Percentiles rank a stretch among this genome's conserved stretches.
Evolutionary conservation across 2,113 vertebrate genomes (phyloP).

Genomic region (Phaethon lepturus): DNA sequence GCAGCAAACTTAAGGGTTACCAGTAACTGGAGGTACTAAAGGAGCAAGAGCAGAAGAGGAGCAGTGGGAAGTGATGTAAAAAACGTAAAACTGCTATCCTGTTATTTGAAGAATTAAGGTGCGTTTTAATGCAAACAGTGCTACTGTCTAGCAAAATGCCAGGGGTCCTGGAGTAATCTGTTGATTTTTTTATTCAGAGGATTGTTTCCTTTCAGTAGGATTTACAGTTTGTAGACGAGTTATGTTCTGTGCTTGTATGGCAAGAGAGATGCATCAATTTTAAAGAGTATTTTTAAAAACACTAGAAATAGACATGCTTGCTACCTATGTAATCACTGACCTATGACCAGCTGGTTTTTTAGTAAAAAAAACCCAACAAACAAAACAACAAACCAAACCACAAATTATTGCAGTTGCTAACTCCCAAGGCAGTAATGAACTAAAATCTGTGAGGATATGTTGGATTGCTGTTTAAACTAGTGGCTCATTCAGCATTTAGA

Average conservation of each 20-base stretch:
- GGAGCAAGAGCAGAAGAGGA: neutral
- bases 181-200: neutral
- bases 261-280: neutral
- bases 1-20: neutral
- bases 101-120: neutral
- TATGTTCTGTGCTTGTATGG: neutral
- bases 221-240: neutral
- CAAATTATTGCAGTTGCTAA: neutral
- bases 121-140: neutral
- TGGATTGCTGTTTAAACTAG: neutral
- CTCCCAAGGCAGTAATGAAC: neutral
- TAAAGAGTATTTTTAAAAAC: neutral
- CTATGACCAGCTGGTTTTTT: neutral
- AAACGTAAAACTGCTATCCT: neutral
- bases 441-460: rapidly evolving
- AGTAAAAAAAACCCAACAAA: neutral
- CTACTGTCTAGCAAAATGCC: neutral
- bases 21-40: neutral
- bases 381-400: too few species aligned
- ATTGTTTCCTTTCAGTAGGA: neutral
- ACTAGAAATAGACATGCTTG: neutral
- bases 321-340: neutral
- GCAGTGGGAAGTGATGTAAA: neutral
- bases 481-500: neutral
- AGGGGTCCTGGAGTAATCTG: neutral